These are phyloP conservation scores for Apogon talboti DNA, from an alignment of 2,797 vertebrate genomes.

Conservation along the genomic window DNA sequence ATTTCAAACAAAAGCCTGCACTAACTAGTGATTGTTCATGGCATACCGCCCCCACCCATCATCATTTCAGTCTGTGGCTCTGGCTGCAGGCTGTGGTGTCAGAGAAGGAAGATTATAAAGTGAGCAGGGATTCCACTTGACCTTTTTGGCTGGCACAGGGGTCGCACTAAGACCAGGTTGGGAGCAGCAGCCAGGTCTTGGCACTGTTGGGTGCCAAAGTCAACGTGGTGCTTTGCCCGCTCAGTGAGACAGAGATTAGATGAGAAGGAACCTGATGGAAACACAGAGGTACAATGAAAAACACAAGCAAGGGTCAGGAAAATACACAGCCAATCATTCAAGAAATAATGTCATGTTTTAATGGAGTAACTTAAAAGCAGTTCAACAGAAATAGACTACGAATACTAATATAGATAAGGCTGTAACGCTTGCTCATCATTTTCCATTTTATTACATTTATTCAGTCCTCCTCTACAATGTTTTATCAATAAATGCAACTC, in stretches of 20 bases:
- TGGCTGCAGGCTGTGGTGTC: constrained; percentile 27
- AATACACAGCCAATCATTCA: background rate
- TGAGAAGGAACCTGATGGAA: constrained; percentile 9
- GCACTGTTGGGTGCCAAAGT: constrained; percentile 57
- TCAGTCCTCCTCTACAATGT: background rate
- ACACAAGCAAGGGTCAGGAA: background rate
- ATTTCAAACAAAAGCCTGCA: constrained; percentile 24
- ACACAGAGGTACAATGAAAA: constrained; percentile 3
- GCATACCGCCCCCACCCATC: constrained; percentile 8
- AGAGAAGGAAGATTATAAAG: constrained; percentile 44
- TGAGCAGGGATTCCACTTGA: constrained; percentile 58
- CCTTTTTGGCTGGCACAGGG: constrained; percentile 56
- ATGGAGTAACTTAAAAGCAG: background rate
- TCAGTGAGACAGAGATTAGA: constrained; percentile 47
- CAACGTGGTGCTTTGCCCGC: constrained; percentile 41
- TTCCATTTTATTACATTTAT: background rate
- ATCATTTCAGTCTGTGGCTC: background rate
- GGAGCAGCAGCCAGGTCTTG: constrained; percentile 52
- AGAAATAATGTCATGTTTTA: background rate
- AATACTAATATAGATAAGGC: constrained; percentile 6
- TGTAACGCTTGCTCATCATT: constrained; percentile 10
- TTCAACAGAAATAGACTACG: constrained; percentile 1
- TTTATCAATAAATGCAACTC: constrained; percentile 3
- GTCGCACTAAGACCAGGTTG: constrained; percentile 31
- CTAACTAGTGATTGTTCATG: constrained; percentile 16